Evolutionary conservation across 1,140 invertebrate genomes (phyloP).

Genomic region (Penaeus chinensis): DNA sequence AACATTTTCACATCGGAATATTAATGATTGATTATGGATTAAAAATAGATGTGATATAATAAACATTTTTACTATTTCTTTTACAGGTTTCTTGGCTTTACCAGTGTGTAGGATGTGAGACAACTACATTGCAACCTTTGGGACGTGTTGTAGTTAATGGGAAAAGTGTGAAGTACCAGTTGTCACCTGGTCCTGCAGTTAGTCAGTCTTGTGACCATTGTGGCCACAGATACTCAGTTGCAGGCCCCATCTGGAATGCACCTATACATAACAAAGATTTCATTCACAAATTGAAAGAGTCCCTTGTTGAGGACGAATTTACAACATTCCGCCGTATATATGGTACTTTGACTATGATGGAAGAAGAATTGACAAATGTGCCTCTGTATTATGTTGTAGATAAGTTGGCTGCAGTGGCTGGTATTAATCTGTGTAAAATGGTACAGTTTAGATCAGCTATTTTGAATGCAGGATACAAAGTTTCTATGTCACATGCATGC

Average conservation of each 20-base stretch:
- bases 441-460: constrained; percentile 86
- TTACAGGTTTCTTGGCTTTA: constrained; percentile 88
- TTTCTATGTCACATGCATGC: constrained; percentile 91
- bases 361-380: constrained; percentile 83
- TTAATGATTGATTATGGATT: too few relatives aligned
- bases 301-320: constrained; percentile 65
- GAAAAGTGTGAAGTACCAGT: constrained; percentile 74
- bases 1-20: too few relatives aligned
- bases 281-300: constrained; percentile 73
- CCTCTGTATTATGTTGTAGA: constrained; percentile 89
- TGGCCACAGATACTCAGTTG: constrained; percentile 80
- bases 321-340: constrained; percentile 64
- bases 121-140: constrained; percentile 80
- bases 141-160: constrained; percentile 74
- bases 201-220: constrained; percentile 81
- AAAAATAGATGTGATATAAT: too few relatives aligned
- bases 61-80: constrained; percentile 65
- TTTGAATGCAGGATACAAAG: constrained; percentile 90
- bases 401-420: constrained; percentile 75
- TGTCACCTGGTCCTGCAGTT: constrained; percentile 78
- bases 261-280: constrained; percentile 86
- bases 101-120: constrained; percentile 89
- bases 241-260: constrained; percentile 94
- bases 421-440: constrained; percentile 71
- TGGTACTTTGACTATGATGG: constrained; percentile 75